Evolutionary conservation across 2,113 vertebrate species (phyloP).

Genomic region (Pontoporia blainvillei): DNA sequence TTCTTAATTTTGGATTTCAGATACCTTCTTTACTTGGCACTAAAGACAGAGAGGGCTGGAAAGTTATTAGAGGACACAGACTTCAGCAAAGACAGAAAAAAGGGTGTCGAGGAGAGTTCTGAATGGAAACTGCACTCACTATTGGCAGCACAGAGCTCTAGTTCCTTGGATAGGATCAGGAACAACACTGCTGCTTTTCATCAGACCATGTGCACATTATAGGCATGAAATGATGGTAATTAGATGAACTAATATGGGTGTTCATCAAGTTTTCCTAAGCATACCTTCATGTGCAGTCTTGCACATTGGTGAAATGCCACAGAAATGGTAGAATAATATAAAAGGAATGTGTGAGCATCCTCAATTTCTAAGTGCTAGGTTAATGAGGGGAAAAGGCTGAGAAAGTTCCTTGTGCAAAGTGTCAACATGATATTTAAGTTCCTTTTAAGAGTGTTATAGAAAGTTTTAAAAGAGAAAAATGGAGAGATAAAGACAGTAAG

Average conservation of each 20-base stretch:
- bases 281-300: slow-evolving; percentile 3
- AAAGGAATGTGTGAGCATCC: background rate
- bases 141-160: background rate
- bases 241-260: background rate
- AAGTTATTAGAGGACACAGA: background rate
- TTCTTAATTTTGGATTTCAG: slow-evolving; percentile 5
- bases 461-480: background rate
- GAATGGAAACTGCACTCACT: background rate
- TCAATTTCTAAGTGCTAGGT: background rate
- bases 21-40: background rate
- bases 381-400: background rate
- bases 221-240: slow-evolving; percentile 39
- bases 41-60: background rate
- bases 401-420: background rate
- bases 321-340: background rate
- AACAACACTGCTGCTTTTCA: slow-evolving; percentile 18
- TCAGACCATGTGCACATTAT: background rate
- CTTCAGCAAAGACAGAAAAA: background rate
- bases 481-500: background rate
- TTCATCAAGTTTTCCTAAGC: background rate
- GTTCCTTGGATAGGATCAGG: background rate
- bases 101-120: background rate
- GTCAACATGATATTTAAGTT: background rate
- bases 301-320: background rate
- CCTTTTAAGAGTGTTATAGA: background rate